These are phyloP conservation scores for Hirundichthys speculiger DNA, from an alignment of 2,113 vertebrate genomes.

Conservation along the genomic window DNA sequence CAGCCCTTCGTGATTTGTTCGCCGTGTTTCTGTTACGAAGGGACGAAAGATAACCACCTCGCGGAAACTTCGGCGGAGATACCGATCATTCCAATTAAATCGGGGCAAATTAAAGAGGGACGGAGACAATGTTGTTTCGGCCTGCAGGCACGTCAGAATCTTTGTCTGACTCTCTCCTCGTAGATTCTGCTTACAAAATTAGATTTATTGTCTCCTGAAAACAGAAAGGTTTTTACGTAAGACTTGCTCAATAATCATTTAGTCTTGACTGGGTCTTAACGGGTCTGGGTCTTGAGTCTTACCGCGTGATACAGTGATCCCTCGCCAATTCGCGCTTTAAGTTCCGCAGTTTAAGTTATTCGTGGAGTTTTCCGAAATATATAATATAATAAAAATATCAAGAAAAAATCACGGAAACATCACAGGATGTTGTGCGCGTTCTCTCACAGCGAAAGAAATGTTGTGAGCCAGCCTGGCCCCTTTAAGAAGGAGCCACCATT, in stretches of 20 bases:
- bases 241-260: slow-evolving; percentile 18
- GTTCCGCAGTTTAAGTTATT: no score
- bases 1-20: background rate
- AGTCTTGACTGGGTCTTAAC: background rate
- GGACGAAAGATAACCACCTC: slow-evolving; percentile 32
- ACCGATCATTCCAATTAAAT: slow-evolving; percentile 53
- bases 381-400: no score
- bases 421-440: no score
- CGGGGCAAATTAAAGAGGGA: slow-evolving; percentile 31
- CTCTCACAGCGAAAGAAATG: no score
- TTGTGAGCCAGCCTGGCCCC: no score
- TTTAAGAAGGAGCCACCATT: no score
- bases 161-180: slow-evolving; percentile 10
- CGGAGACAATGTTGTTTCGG: background rate
- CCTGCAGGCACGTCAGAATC: slow-evolving; percentile 5
- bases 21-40: slow-evolving; percentile 8
- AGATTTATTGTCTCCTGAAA: slow-evolving; percentile 14
- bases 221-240: slow-evolving; percentile 16
- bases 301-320: no score
- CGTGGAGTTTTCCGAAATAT: no score
- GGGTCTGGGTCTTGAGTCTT: no score
- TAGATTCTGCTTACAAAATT: slow-evolving; percentile 13
- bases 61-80: slow-evolving; percentile 27
- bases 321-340: no score
- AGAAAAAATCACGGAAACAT: no score